These are phyloP conservation scores for Micoletzkya japonica DNA, from an alignment of 2,888 invertebrate species.

Conservation along the genomic window DNA sequence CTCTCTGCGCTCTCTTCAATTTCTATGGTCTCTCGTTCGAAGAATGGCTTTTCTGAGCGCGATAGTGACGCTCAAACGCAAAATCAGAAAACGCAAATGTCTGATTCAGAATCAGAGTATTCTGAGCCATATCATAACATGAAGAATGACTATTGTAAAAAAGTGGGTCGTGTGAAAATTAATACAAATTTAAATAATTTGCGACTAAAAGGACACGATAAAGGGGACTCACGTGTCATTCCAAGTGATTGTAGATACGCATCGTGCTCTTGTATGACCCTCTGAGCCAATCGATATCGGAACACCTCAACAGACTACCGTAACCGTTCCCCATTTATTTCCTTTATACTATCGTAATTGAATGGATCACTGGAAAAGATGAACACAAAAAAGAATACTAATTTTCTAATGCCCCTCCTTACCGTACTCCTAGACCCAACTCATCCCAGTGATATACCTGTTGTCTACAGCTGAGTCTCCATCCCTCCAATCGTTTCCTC, in stretches of 20 bases:
- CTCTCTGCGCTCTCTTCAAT: no score
- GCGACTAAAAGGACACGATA: background rate
- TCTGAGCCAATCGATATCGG: constrained; percentile 26
- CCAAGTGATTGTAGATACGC: constrained; percentile 24
- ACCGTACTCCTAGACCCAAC: no score
- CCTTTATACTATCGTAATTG: background rate
- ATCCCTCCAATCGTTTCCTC: constrained; percentile 31
- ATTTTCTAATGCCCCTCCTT: no score
- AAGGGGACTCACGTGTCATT: constrained; percentile 13
- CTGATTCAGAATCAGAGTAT: background rate
- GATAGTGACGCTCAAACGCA: background rate
- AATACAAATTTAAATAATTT: no score
- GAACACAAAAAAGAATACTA: background rate
- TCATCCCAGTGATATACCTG: no score
- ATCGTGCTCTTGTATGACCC: constrained; percentile 24
- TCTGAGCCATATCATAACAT: background rate
- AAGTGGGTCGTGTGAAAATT: no score
- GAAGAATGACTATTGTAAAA: background rate
- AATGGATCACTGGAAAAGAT: background rate
- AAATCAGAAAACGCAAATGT: background rate
- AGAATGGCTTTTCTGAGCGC: background rate
- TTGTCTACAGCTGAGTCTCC: constrained; percentile 30
- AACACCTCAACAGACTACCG: no score
- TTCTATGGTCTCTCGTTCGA: no score
- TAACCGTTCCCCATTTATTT: no score